These are phyloP conservation scores for Monochamus alternatus DNA, from an alignment of 2,888 invertebrate genomes.

Conservation along the genomic window DNA sequence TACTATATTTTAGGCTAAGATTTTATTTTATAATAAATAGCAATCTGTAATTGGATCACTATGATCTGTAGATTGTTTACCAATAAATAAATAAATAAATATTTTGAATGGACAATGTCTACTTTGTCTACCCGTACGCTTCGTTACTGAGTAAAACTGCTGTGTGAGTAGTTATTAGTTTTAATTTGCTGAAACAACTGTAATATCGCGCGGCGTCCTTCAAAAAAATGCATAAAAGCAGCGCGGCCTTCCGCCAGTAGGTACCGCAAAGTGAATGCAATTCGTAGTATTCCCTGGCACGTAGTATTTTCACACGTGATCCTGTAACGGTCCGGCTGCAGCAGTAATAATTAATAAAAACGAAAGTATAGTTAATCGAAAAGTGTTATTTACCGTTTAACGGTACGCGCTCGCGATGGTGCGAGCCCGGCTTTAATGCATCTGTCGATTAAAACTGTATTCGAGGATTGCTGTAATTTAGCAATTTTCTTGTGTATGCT, in stretches of 20 bases:
- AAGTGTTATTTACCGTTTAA: constrained; percentile 28
- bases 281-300: not conserved
- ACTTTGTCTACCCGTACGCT: too few relatives aligned
- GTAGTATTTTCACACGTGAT: constrained; percentile 14
- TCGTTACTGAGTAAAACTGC: not conserved
- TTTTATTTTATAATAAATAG: too few relatives aligned
- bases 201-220: not conserved
- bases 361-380: constrained; percentile 21
- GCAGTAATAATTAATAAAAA: constrained; percentile 28
- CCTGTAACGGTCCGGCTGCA: not conserved
- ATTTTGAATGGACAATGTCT: too few relatives aligned
- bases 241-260: not conserved
- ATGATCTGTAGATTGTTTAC: too few relatives aligned
- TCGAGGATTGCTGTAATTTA: not conserved
- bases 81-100: too few relatives aligned
- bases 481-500: not conserved
- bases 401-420: constrained; percentile 12
- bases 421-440: not conserved
- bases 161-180: not conserved
- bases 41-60: too few relatives aligned
- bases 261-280: constrained; percentile 19
- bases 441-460: not conserved
- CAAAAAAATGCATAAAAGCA: not conserved
- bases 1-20: too few relatives aligned
- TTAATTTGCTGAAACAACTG: not conserved